A percentile compares a stretch with the other conserved stretches of the same genome.
These are phyloP conservation scores for Onychomys arenicola DNA, from an alignment of 2,797 vertebrate species.

Conservation along the genomic window DNA sequence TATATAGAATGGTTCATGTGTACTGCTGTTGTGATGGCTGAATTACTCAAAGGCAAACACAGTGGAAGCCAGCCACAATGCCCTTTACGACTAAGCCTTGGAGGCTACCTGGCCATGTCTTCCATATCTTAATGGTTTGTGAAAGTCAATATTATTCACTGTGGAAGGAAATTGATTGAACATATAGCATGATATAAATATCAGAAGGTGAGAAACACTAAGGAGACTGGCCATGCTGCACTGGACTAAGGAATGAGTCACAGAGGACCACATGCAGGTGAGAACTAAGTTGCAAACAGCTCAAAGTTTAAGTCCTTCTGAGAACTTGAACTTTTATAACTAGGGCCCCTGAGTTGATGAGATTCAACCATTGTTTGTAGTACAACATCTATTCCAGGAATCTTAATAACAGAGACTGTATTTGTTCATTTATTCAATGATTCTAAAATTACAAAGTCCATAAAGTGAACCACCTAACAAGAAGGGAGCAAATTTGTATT, in stretches of 20 bases:
- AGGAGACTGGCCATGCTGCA: background rate
- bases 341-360: background rate
- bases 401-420: background rate
- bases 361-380: constrained; percentile 15
- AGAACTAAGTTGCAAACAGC: background rate
- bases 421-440: constrained; percentile 14
- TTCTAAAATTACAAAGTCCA: constrained; percentile 21
- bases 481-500: background rate
- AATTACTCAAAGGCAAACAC: background rate
- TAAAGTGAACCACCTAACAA: background rate
- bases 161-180: background rate
- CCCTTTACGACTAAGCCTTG: background rate
- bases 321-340: background rate
- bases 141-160: background rate
- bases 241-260: background rate
- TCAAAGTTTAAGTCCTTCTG: background rate
- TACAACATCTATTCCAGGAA: background rate
- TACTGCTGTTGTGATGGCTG: background rate
- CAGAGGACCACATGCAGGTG: background rate
- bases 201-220: background rate
- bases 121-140: background rate
- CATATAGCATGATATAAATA: background rate
- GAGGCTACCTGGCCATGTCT: background rate
- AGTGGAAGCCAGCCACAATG: background rate
- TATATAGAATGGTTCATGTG: background rate